phyloP scores from a whole-genome alignment of 2,113 vertebrate species.

The Sinocyclocheilus anshuiensis region DNA sequence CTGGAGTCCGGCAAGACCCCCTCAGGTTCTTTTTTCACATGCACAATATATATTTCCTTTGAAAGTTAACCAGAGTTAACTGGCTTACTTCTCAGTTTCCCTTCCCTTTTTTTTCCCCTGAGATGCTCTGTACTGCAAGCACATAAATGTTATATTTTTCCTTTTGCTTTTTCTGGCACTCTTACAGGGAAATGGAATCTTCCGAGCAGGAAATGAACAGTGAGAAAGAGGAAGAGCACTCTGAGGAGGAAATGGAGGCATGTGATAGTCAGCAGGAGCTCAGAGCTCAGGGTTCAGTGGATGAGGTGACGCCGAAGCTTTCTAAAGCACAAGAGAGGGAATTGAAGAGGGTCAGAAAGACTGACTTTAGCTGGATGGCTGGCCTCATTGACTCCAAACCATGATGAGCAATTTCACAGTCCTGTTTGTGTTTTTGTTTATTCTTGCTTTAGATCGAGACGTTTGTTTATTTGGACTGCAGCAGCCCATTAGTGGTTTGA shows the following conservation, averaged over 20 bases:
- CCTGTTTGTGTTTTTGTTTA: neutral
- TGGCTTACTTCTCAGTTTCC: neutral
- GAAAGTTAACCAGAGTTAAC: neutral
- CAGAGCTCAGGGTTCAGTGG: slow-evolving; percentile 47
- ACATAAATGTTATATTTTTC: neutral
- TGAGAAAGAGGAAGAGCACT: slow-evolving; percentile 80
- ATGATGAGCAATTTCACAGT: neutral
- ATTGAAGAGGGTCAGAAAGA: slow-evolving; percentile 82
- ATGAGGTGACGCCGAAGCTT: slow-evolving; percentile 62
- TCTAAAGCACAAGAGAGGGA: slow-evolving; percentile 83
- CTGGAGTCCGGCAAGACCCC: slow-evolving; percentile 64
- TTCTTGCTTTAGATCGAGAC: neutral
- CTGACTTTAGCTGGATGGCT: slow-evolving; percentile 85
- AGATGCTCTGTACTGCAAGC: neutral
- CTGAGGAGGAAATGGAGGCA: slow-evolving; percentile 78
- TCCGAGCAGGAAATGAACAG: slow-evolving; percentile 83
- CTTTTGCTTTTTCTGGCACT: no score
- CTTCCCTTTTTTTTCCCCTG: neutral
- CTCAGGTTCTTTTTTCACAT: neutral
- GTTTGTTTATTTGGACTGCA: neutral
- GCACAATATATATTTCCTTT: neutral
- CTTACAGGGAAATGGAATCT: slow-evolving; percentile 38
- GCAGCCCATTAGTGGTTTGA: neutral
- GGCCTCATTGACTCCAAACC: slow-evolving; percentile 56
- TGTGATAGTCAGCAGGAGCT: slow-evolving; percentile 57